Percentiles rank a stretch among this genome's conserved stretches.
Evolutionary conservation across 2,113 vertebrate genomes (phyloP).

Genomic region (Lagopus leucura): DNA sequence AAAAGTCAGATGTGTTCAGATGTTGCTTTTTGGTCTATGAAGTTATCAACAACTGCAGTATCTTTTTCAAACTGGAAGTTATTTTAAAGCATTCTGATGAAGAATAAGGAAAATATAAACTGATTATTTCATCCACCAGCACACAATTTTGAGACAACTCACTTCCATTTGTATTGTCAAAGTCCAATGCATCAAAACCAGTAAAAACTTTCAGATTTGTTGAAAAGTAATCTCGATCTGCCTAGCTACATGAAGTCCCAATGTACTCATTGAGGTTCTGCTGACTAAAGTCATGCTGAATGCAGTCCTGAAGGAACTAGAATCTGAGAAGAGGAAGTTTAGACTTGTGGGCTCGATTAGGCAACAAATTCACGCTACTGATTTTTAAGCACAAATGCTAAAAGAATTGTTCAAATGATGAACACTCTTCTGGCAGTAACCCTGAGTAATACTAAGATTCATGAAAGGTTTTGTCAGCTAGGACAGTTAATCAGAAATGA

Average conservation of each 20-base stretch:
- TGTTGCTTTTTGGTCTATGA: not conserved
- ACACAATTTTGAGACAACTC: not conserved
- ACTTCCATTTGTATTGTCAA: not conserved
- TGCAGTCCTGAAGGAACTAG: not conserved
- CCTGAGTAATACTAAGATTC: not conserved
- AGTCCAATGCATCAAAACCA: not conserved
- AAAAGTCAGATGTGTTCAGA: not conserved
- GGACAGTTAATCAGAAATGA: not conserved
- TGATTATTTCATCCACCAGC: not conserved
- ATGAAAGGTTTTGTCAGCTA: not conserved
- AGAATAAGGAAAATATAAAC: not conserved
- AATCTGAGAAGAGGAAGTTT: not conserved
- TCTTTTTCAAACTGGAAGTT: not conserved
- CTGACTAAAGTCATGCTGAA: not conserved
- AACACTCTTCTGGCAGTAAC: not conserved
- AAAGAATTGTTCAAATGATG: not conserved
- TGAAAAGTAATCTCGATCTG: not conserved
- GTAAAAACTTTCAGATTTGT: not conserved
- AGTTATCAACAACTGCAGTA: not conserved
- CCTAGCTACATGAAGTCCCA: not conserved
- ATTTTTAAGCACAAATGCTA: not conserved
- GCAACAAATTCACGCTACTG: not conserved
- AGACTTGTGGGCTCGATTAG: not conserved
- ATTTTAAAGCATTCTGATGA: not conserved
- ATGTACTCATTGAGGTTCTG: not conserved